These are phyloP conservation scores for Haemorhous mexicanus DNA, from an alignment of 2,113 vertebrate genomes.

Conservation along the genomic window DNA sequence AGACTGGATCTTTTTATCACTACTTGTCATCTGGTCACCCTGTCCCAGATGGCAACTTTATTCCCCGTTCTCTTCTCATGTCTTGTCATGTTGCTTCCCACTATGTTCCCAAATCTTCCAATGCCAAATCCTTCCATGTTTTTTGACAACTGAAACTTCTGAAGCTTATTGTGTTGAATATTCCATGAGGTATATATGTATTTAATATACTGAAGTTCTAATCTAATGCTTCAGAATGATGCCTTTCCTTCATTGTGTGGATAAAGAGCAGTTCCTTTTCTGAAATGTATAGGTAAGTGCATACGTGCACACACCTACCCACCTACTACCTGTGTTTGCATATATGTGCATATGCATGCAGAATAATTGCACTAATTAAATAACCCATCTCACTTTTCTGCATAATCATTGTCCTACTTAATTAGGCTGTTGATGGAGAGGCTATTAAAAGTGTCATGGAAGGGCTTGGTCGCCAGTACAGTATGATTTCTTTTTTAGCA, in stretches of 20 bases:
- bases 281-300: conserved; percentile 57
- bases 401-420: not conserved
- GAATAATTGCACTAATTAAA: conserved; percentile 30
- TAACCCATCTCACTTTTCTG: conserved; percentile 15
- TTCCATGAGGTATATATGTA: not conserved
- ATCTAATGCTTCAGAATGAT: conserved; percentile 55
- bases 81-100: not conserved
- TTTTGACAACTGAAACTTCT: not conserved
- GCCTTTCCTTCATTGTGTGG: conserved; percentile 57
- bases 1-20: not conserved
- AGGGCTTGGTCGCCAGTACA: not conserved
- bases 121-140: conserved; percentile 22
- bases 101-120: not conserved
- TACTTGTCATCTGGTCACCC: not conserved
- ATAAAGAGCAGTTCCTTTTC: conserved; percentile 50
- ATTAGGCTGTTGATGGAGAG: not conserved
- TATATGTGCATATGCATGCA: conserved; percentile 21
- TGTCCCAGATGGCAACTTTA: not conserved
- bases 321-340: conserved; percentile 10
- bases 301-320: conserved; percentile 29
- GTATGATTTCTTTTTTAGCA: not conserved
- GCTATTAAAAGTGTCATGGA: not conserved
- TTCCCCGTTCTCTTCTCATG: not conserved
- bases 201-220: conserved; percentile 52
- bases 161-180: conserved; percentile 13